Percentiles rank a stretch among this genome's conserved stretches.
phyloP scores from a whole-genome alignment of 2,888 invertebrate species.

The Macaria liturata region DNA sequence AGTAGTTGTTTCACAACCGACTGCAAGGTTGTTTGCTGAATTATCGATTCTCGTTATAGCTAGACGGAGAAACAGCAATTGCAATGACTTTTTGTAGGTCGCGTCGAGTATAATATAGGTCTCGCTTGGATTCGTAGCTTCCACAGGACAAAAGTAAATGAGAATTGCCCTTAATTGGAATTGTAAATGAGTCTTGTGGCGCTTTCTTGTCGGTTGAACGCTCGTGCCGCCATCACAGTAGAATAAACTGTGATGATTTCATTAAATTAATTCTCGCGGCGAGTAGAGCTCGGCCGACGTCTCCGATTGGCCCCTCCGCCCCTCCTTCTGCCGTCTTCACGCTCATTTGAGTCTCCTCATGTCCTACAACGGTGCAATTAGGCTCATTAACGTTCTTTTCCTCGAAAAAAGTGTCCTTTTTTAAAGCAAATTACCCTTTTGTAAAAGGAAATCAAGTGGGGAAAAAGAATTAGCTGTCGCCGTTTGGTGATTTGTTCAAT shows the following conservation, averaged over 20 bases:
- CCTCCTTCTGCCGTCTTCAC: conserved; percentile 54
- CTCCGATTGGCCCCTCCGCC: conserved; percentile 58
- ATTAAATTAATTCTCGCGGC: conserved; percentile 74
- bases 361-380: conserved; percentile 42
- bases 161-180: conserved; percentile 80
- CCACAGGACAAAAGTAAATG: conserved; percentile 76
- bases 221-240: conserved; percentile 68
- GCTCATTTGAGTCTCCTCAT: conserved; percentile 48
- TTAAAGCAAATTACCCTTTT: conserved; percentile 48
- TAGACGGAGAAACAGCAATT: conserved; percentile 38
- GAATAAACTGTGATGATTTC: conserved; percentile 80
- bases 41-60: conserved; percentile 30
- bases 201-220: conserved; percentile 76
- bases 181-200: conserved; percentile 80
- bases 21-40: no score
- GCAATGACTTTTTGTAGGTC: conserved; percentile 45
- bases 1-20: no score
- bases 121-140: conserved; percentile 65
- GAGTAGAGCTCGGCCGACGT: conserved; percentile 53
- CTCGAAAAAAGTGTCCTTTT: conserved; percentile 43
- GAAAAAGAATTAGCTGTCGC: conserved; percentile 40
- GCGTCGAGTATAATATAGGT: conserved; percentile 44
- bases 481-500: conserved; percentile 38
- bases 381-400: conserved; percentile 43
- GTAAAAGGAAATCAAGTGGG: conserved; percentile 39